Conservation (phyloP, 1,140 invertebrate genomes). For the Metopolophium dirhodum region DNA sequence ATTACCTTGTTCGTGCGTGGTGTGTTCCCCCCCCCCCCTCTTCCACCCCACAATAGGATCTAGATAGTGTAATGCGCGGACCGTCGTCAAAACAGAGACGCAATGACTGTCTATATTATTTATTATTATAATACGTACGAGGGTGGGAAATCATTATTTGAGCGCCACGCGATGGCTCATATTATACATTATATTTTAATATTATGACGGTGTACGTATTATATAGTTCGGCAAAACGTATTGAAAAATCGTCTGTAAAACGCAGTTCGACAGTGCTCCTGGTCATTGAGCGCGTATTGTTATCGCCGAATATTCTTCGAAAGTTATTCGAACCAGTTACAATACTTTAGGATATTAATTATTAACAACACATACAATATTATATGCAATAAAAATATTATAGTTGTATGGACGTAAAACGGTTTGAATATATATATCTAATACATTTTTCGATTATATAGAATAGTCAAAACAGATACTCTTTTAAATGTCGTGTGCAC, state of each 20-base stretch:
- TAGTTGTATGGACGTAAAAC: too few species aligned
- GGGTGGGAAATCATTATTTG: not conserved
- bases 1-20: conserved; percentile 10
- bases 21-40: not conserved
- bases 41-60: not conserved
- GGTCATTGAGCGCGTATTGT: not conserved
- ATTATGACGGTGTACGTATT: not conserved
- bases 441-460: too few species aligned
- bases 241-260: not conserved
- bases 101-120: not conserved
- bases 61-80: not conserved
- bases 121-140: not conserved
- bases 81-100: not conserved
- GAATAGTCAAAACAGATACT: too few species aligned
- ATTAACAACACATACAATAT: not conserved
- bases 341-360: not conserved
- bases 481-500: too few species aligned
- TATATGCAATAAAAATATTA: not conserved
- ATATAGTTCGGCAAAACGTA: not conserved
- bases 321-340: not conserved
- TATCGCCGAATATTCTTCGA: not conserved
- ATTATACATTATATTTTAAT: not conserved
- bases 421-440: too few species aligned
- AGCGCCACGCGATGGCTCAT: not conserved
- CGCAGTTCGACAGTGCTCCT: not conserved